Base-by-base conservation (phyloP, 2,888 invertebrate genomes). In the Euzophera pinguis region DNA sequence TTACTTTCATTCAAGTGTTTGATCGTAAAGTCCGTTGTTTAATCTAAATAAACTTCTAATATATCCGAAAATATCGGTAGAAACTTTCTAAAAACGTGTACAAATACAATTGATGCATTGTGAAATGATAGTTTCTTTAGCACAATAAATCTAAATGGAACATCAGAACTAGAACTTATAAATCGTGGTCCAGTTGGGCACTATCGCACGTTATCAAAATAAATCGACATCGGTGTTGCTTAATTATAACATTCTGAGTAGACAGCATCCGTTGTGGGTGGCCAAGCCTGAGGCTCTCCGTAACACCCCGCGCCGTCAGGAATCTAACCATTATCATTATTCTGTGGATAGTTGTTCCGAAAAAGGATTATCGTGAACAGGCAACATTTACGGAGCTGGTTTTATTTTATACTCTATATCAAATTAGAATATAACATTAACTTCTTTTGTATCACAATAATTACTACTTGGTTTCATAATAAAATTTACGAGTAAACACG, bases 291-390 rank as follows among this genome's bases (percentile, higher is more conserved):
- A 60, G 69, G 71, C 72, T 61, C 64, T 57, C 53, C 56, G 53
- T 58, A 55, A 69, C 64, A 69, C 71, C 64, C 62, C 65, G 62
- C 63, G 63, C 63, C 51, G 16, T 69, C 63, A 67, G 69, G 69
- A 73, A 75, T 76, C 72, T 70, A 77, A 79, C 77, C 69, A 78
- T 80, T 70, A 76, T 73, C 72, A 73, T 77, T 64, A 63, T 64
- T 70, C 64, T 69, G 68, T 69, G 61, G 69, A 74, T 74, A 67
- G 62, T 63, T 70, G 67, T 70, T 69, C 69, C 65, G 68, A 75
- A 71, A 71, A 34, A 37, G 42, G 69, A 69, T 67, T 57, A 71
- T 62, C 65, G 64, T 73, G 70, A 74, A 58, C 63, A 63, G 63
- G 65, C 69, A 70, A 62, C 60, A 61, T 67, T 65, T 63, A 55